phyloP scores from a whole-genome alignment of 2,888 invertebrate genomes.

The Achlya flavicornis region DNA sequence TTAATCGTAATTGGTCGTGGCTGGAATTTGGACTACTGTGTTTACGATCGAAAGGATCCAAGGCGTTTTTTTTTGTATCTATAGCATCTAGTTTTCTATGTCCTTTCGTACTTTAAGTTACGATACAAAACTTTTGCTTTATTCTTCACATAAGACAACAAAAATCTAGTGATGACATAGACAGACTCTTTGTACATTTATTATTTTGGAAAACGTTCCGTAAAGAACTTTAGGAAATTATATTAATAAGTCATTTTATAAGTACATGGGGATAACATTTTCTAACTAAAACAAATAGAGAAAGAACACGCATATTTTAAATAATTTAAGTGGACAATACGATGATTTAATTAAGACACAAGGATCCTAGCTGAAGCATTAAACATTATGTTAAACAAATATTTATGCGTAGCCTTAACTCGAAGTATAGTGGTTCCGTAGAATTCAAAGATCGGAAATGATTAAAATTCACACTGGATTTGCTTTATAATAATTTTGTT shows the following conservation, averaged over 20 bases:
- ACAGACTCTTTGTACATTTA: too few species aligned
- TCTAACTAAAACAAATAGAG: constrained; percentile 1
- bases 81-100: constrained; percentile 13
- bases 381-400: neutral
- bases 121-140: too few species aligned
- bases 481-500: too few species aligned
- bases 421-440: neutral
- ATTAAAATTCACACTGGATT: too few species aligned
- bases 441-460: neutral
- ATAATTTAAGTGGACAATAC: neutral
- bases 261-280: neutral
- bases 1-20: constrained; percentile 30
- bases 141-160: too few species aligned
- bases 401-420: neutral
- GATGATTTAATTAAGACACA: neutral
- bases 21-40: constrained; percentile 22
- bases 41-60: constrained; percentile 26
- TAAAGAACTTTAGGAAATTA: too few species aligned
- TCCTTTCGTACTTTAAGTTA: neutral
- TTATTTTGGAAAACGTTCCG: too few species aligned
- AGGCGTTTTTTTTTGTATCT: constrained; percentile 17
- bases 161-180: too few species aligned
- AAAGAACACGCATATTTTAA: constrained; percentile 4
- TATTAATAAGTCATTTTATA: too few species aligned
- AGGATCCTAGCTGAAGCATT: neutral